Percentiles rank a stretch among this genome's conserved stretches.
These are phyloP conservation scores for Oreochromis tanganicae DNA, from an alignment of 2,113 vertebrate genomes.

Conservation along the genomic window DNA sequence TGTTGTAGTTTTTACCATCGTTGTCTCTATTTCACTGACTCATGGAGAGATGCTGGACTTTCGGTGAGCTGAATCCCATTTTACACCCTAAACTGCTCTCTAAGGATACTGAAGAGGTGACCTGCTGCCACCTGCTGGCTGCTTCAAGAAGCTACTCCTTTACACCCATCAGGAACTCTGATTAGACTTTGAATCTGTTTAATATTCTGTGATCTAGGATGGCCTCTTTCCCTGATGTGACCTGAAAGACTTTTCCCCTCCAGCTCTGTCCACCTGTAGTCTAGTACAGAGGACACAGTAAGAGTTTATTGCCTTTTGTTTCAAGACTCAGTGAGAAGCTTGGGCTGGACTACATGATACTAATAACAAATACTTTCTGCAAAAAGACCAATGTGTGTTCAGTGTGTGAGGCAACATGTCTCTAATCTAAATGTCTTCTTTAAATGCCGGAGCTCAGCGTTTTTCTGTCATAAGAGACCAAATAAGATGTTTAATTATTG, in stretches of 20 bases:
- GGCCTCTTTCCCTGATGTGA: accelerated
- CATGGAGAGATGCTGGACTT: not conserved
- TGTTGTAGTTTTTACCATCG: not conserved
- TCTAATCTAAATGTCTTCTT: not conserved
- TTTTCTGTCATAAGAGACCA: not conserved
- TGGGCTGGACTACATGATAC: not conserved
- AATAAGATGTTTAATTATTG: not conserved
- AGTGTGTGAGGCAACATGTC: not conserved
- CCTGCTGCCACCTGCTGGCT: not conserved
- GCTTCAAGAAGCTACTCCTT: accelerated
- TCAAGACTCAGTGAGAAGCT: not conserved
- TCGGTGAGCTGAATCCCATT: not conserved
- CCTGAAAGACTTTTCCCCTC: not conserved
- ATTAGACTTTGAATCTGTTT: not conserved
- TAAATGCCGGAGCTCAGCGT: not conserved
- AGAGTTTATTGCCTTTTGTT: not conserved
- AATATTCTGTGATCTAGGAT: not conserved
- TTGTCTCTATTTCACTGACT: not conserved
- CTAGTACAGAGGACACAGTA: not conserved
- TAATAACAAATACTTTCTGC: not conserved
- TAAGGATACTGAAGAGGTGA: not conserved
- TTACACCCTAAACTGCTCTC: accelerated
- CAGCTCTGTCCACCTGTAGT: not conserved
- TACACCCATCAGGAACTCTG: not conserved
- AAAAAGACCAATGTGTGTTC: accelerated